These are phyloP conservation scores for Poecilia picta DNA, from an alignment of 2,797 vertebrate species.

Conservation along the genomic window DNA sequence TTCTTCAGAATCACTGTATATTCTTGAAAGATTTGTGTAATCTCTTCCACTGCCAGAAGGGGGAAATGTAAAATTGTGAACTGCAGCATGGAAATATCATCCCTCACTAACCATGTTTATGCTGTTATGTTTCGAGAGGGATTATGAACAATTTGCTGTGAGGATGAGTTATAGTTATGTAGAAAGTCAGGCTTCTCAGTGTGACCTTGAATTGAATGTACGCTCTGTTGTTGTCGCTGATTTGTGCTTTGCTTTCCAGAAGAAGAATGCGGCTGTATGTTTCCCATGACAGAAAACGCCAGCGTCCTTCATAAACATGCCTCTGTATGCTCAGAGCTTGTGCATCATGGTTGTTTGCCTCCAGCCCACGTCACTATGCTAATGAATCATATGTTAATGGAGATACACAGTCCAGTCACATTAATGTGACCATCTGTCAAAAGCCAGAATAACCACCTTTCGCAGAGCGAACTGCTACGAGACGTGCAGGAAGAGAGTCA, in stretches of 20 bases:
- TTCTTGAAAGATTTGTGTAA: neutral
- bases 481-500: too few relatives aligned
- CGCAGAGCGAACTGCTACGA: too few relatives aligned
- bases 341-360: slow-evolving; percentile 62
- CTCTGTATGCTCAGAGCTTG: slow-evolving; percentile 53
- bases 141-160: slow-evolving; percentile 1
- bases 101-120: neutral
- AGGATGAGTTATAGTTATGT: slow-evolving; percentile 17
- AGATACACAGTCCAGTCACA: too few relatives aligned
- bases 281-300: slow-evolving; percentile 56
- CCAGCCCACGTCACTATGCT: slow-evolving; percentile 50
- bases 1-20: neutral
- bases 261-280: slow-evolving; percentile 35
- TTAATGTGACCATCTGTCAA: too few relatives aligned
- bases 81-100: slow-evolving; percentile 2
- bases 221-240: slow-evolving; percentile 17
- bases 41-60: slow-evolving; percentile 2
- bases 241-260: slow-evolving; percentile 9
- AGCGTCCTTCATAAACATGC: slow-evolving; percentile 61
- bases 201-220: slow-evolving; percentile 48
- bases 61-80: neutral
- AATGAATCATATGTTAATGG: slow-evolving; percentile 79
- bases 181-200: slow-evolving; percentile 14
- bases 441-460: too few relatives aligned
- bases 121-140: neutral